These are phyloP conservation scores for Theristicus caerulescens DNA, from an alignment of 2,113 vertebrate species.

Conservation along the genomic window DNA sequence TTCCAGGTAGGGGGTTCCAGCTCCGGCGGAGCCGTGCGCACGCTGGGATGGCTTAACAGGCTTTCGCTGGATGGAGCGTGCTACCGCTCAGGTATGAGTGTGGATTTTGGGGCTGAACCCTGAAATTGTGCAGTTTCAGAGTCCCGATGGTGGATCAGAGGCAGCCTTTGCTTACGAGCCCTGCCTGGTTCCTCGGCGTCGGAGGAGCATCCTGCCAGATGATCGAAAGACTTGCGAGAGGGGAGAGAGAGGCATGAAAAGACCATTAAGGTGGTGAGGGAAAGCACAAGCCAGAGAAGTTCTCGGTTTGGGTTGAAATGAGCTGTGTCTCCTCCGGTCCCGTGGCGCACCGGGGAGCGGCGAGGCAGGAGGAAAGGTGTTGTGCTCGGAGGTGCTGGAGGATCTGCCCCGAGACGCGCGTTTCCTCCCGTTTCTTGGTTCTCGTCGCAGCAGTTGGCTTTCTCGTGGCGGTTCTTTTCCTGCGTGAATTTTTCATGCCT, in stretches of 20 bases:
- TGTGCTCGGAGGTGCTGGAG: neutral
- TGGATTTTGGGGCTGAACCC: neutral
- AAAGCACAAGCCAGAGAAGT: neutral
- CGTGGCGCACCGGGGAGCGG: rapidly evolving
- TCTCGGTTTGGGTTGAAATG: neutral
- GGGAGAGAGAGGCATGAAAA: neutral
- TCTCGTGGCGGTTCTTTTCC: neutral
- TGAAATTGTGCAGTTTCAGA: rapidly evolving
- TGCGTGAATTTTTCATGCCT: neutral
- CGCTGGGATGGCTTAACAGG: neutral
- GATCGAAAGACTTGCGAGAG: neutral
- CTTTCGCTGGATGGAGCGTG: neutral
- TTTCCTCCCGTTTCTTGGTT: neutral
- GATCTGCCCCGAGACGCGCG: neutral
- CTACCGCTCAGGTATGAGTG: rapidly evolving
- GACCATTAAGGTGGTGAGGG: neutral
- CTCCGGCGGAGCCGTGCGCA: rapidly evolving
- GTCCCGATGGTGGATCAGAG: rapidly evolving
- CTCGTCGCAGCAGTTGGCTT: neutral
- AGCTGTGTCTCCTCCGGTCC: neutral
- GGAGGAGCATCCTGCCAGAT: neutral
- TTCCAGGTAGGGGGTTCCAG: neutral
- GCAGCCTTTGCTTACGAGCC: neutral
- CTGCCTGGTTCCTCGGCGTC: neutral
- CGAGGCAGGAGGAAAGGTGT: neutral